Base-by-base conservation (phyloP, 2,797 vertebrate species). In the Notolabrus celidotus region DNA sequence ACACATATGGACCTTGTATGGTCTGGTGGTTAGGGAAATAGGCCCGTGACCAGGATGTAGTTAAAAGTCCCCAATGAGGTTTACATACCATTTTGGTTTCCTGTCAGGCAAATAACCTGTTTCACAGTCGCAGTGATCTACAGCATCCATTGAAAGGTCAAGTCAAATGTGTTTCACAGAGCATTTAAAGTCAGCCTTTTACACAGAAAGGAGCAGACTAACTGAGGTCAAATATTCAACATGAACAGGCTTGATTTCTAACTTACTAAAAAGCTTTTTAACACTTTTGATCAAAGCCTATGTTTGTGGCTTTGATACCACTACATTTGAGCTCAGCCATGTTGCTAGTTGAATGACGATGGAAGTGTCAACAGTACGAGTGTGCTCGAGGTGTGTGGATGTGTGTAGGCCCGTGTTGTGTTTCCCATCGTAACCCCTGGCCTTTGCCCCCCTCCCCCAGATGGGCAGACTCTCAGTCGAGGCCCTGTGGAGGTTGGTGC, bases 401-500 rank as follows among this genome's bases (percentile, higher is more conserved):
- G 64, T 63, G 78, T 62, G 63, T 67, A 83, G 67, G 79, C 62
- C 82, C 75, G 67, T 19, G 54, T 69, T 52, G 59, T 42, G 51
- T 85, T 80, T 83, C 70, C 77, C 79, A 43, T 80, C 6, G 45
- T 87, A 68, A 91, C 89, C 91, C 67, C 47, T 92, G 90, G 86
- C 88, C 90, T 89, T 83, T 90, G 86, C 72, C 86, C 88, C 74
- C 64, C 88, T 68, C 75, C 86, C 81, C 77, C 84, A 86, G 85
- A 88, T 87, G 86, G 90, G 85, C 89, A 89, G 89, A 64, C 89
- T 89, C 88, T 86, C 74, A 88, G 84, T 88, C 85, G 70, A 62
- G 82, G 89, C 91, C 92, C 93, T 82, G 88, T 86, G 85, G 90
- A 91, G 88, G 91, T 87, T 89, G 80, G 85, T 90, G 91, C 89